Percentiles rank a stretch among this genome's conserved stretches.
phyloP scores from a whole-genome alignment of 2,797 vertebrate species.

The Mormyrus hasselquistii region DNA sequence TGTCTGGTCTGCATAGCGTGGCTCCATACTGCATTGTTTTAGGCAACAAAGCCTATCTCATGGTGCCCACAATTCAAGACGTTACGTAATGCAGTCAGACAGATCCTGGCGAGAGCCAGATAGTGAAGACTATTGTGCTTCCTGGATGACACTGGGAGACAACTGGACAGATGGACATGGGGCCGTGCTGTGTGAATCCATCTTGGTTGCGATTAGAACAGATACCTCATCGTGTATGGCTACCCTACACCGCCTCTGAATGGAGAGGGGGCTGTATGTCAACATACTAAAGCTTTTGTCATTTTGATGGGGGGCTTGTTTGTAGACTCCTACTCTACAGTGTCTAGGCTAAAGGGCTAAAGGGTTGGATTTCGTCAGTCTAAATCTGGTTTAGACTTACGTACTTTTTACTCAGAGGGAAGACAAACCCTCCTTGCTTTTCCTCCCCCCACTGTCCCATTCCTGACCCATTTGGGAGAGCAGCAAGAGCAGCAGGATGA shows the following conservation, averaged over 20 bases:
- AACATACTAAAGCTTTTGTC: background rate
- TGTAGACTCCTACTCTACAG: background rate
- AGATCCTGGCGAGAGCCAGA: slow-evolving; percentile 40
- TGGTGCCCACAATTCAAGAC: slow-evolving; percentile 42
- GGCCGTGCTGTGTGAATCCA: background rate
- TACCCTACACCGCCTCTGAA: background rate
- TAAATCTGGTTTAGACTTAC: background rate
- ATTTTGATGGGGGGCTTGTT: background rate
- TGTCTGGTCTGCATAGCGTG: background rate
- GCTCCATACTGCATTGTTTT: slow-evolving; percentile 42
- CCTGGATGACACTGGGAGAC: slow-evolving; percentile 29
- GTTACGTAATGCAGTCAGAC: slow-evolving; percentile 26
- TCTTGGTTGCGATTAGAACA: background rate
- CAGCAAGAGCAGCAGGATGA: background rate
- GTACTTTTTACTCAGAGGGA: background rate
- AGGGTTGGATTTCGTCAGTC: background rate
- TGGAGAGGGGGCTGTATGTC: background rate
- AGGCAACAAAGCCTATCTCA: slow-evolving; percentile 42
- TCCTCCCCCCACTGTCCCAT: background rate
- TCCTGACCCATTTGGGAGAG: background rate
- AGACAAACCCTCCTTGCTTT: background rate
- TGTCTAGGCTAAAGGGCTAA: background rate
- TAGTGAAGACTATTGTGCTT: slow-evolving; percentile 38
- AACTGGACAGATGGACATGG: slow-evolving; percentile 27
- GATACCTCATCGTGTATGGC: background rate